Percentiles rank a stretch among this genome's conserved stretches.
phyloP scores from a whole-genome alignment of 23 tunicate genomes.

The Styela plicata region DNA sequence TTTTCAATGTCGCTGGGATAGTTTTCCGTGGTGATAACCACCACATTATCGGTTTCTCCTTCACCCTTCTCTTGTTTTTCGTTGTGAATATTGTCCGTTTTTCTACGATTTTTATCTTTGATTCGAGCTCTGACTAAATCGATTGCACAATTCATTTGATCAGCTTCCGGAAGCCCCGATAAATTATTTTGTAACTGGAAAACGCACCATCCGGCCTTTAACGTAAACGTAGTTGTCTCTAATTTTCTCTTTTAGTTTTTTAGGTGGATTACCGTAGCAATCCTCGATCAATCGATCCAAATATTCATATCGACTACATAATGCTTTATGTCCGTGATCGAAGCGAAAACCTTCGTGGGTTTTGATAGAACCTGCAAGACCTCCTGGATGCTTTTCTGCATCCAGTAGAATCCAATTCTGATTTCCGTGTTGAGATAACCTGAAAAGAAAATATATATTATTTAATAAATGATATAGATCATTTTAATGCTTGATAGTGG shows the following conservation, averaged over 20 bases:
- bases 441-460: slow-evolving; percentile 25
- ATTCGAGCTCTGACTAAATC: slow-evolving; percentile 70
- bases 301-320: slow-evolving; percentile 70
- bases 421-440: slow-evolving; percentile 71
- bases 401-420: slow-evolving; percentile 86
- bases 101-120: neutral
- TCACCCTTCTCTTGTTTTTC: slow-evolving; percentile 5
- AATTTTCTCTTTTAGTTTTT: slow-evolving; percentile 2
- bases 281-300: slow-evolving; percentile 41
- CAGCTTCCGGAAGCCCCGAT: slow-evolving; percentile 55
- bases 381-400: slow-evolving; percentile 99
- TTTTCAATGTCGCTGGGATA: neutral
- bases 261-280: slow-evolving; percentile 3
- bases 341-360: slow-evolving; percentile 98
- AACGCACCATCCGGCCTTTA: slow-evolving; percentile 2
- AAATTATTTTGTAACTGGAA: slow-evolving; percentile 77
- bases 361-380: slow-evolving; percentile 77
- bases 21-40: neutral
- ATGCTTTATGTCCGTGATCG: slow-evolving; percentile 84
- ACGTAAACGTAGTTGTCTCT: slow-evolving; percentile 30
- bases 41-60: neutral
- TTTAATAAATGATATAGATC: no score
- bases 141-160: slow-evolving; percentile 52
- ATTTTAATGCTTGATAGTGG: no score
- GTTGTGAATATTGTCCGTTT: neutral